Percentiles rank a stretch among this genome's conserved stretches.
These are phyloP conservation scores for Percopsis transmontana DNA, from an alignment of 2,113 vertebrate genomes.

Conservation along the genomic window DNA sequence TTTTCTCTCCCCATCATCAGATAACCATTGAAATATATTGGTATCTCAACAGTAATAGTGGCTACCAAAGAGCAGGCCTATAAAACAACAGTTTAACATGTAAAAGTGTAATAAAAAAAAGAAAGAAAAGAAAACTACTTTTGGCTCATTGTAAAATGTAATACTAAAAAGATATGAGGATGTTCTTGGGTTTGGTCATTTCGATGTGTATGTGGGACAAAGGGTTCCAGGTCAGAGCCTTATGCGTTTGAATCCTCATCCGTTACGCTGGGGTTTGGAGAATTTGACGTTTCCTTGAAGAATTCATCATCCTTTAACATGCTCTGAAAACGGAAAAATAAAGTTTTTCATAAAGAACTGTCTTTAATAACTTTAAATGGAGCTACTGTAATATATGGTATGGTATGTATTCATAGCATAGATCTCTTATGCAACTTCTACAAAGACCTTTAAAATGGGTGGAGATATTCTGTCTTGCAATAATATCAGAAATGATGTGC, in stretches of 20 bases:
- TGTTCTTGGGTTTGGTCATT: constrained; percentile 16
- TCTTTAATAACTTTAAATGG: too few relatives aligned
- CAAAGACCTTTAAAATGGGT: too few relatives aligned
- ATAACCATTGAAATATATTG: constrained; percentile 50
- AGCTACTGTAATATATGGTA: too few relatives aligned
- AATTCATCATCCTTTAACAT: constrained; percentile 97
- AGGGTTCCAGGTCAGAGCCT: constrained; percentile 70
- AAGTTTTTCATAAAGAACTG: neutral
- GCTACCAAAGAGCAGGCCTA: constrained; percentile 16
- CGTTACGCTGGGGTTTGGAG: constrained; percentile 87
- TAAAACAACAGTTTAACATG: neutral
- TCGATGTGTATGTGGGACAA: constrained; percentile 31
- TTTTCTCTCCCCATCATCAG: constrained; percentile 62
- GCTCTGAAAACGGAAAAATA: constrained; percentile 77
- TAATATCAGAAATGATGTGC: too few relatives aligned
- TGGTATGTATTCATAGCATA: too few relatives aligned
- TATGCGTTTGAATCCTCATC: constrained; percentile 92
- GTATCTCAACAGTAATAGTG: constrained; percentile 35
- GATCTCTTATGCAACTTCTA: too few relatives aligned
- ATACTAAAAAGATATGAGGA: constrained; percentile 33
- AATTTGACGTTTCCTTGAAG: constrained; percentile 88
- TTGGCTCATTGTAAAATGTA: constrained; percentile 46
- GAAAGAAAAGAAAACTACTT: constrained; percentile 37
- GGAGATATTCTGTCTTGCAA: too few relatives aligned
- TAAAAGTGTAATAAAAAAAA: constrained; percentile 11